Base-by-base conservation (phyloP, 35 echinoderm and acorn worm genomes). In the Diadema setosum region DNA sequence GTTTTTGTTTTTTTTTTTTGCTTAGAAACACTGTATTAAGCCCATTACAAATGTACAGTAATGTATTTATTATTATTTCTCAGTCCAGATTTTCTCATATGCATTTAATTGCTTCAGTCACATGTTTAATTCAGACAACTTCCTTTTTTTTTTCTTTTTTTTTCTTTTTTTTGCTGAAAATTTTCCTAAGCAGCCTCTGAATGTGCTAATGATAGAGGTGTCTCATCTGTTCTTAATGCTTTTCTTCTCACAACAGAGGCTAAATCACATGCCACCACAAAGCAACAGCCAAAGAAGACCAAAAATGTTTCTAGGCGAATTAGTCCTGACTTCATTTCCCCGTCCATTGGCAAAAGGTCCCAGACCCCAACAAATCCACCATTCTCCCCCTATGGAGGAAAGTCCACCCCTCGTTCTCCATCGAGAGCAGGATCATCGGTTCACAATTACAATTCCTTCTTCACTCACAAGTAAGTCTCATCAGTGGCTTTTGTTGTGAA, bases 381-480 rank as follows among this genome's bases (percentile, higher is more conserved):
- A 4, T 42, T 84, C 82, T 35, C 85, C 85, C 42, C 61, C 15
- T 59, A 33, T 64, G 30, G 80, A 78, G 67, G 35, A 14, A 83
- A 83, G 45, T 82, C 48, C 29, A 61, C 63, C 14, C 39, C 86
- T 2, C 86, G 91, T 23, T 43, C 48, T 16, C 87, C 95, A 18
- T 84, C 95, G 46, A 91, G 84, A 39, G 45, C 78, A 2, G 56
- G 70, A 55, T 85, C 89, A 73, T 83, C 74, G 24, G 31, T 85
- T 17, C 82, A 84, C 25, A 93, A 97, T 56, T 97, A 93, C 58
- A 93, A 97, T 86, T 97, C 95, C 42, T 97, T 97, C 44, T 97
- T 93, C 29, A 97, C 95, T 18, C 95, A 97, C 83, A 97, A 97
- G 95, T 97, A 93, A 89, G 94, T 93, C 45, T n/a, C n/a, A n/a